Evolutionary conservation across 2,888 invertebrate species (phyloP), one percentile per base, ranked within the genome.

Genomic region (Polyommatus icarus): DNA sequence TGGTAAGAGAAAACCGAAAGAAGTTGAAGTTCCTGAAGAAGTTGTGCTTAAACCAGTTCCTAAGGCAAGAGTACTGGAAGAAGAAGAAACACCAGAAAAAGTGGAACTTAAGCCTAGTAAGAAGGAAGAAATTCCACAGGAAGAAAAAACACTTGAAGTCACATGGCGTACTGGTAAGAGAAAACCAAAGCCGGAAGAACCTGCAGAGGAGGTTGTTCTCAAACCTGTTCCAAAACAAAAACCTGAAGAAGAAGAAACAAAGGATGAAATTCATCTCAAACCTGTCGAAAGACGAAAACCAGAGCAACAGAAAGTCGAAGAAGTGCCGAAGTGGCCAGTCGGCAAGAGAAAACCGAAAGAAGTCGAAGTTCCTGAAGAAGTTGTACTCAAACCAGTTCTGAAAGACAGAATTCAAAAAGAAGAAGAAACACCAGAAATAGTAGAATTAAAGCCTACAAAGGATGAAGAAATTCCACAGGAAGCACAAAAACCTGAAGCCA

Each of bases 371-470:
- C 61, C 82, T 18, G 88, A 90, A 82, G 86, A 89, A 79, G 89
- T 94, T 0, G 85, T 85, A 29, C 84, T 95, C 0, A 95, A 95
- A 79, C 95, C 95, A 5, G 83, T 90, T 76, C 82, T 84, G 80
- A 77, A 87, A 18, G 57, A 20, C 75, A 72, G 71, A 54, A n/a
- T 15, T 24, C 12, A 12, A 75, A 85, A 88, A 76, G 86, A 88
- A 79, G 87, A 88, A 82, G 87, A 88, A 24, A 85, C 89, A 0
- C 83, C 40, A 67, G 81, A 83, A 76, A 80, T 86, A 91, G 80
- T 79, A 83, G 85, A 78, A 84, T 88, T 84, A 79, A 86, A 90
- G 85, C 73, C 50, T 18, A 67, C 57, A 67, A 40, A 79, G 76
- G 67, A 78, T 50, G 76, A 90, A 82, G 86, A 89, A 80, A 86